Percentiles rank a stretch among this genome's conserved stretches.
Evolutionary conservation across 2,888 invertebrate genomes (phyloP).

Genomic region (Ernsta delagoae): DNA sequence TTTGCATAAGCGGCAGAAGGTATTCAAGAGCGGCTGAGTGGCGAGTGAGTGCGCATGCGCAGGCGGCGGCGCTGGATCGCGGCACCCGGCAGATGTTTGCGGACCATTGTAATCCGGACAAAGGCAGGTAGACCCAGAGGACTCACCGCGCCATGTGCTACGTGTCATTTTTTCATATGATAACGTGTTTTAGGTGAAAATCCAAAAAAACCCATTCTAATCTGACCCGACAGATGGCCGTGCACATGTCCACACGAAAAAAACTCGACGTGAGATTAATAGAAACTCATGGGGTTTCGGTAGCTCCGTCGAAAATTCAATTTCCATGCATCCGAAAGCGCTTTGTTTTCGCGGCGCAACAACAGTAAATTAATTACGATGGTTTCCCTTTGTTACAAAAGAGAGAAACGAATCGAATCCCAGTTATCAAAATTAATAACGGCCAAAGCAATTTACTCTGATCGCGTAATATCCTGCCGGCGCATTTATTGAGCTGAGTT

Average conservation of each 20-base stretch:
- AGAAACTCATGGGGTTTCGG: slow-evolving; percentile 42
- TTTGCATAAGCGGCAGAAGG: slow-evolving; percentile 26
- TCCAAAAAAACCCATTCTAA: slow-evolving; percentile 69
- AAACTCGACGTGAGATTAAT: slow-evolving; percentile 46
- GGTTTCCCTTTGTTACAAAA: slow-evolving; percentile 83
- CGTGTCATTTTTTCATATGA: slow-evolving; percentile 79
- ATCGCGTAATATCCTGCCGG: slow-evolving; percentile 78
- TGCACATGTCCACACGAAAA: slow-evolving; percentile 71
- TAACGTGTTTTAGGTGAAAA: slow-evolving; percentile 75
- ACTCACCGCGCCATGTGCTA: slow-evolving; percentile 75
- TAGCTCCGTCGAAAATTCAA: slow-evolving; percentile 51
- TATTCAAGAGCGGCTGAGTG: slow-evolving; percentile 52
- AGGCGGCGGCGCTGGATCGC: slow-evolving; percentile 52
- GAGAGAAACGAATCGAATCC: slow-evolving; percentile 83
- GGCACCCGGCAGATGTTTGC: slow-evolving; percentile 68
- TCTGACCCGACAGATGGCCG: slow-evolving; percentile 80
- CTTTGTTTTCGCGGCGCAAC: slow-evolving; percentile 67
- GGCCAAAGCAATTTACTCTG: slow-evolving; percentile 78
- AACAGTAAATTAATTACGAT: slow-evolving; percentile 79
- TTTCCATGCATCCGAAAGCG: slow-evolving; percentile 58
- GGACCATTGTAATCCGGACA: slow-evolving; percentile 75
- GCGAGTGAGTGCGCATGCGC: too few species aligned
- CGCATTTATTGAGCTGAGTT: slow-evolving; percentile 68
- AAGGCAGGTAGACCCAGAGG: slow-evolving; percentile 78
- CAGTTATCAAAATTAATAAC: slow-evolving; percentile 84